Conservation (phyloP, 2,113 vertebrate species). For the human (Homo sapiens) region GRCh38 chr6:12078501-12079000, state of each 20-base stretch:
- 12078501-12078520: not conserved
- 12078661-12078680: too few species aligned
- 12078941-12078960: accelerated
- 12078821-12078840: not conserved
- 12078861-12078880: not conserved
- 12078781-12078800: not conserved
- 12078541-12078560: not conserved
- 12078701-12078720: too few species aligned
- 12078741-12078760: not conserved
- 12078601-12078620: too few species aligned
- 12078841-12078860: not conserved
- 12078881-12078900: not conserved
- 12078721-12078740: not conserved
- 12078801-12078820: not conserved
- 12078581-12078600: not conserved
- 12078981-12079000: not conserved
- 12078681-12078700: too few species aligned
- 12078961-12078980: not conserved
- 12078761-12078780: not conserved
- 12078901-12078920: not conserved
- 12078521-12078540: not conserved
- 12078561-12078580: not conserved
- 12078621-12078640: too few species aligned
- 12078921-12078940: not conserved
- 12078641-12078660: too few species aligned